Evolutionary conservation across 2,888 invertebrate genomes (phyloP).

Genomic region (Hydrotaea cyrtoneurina): DNA sequence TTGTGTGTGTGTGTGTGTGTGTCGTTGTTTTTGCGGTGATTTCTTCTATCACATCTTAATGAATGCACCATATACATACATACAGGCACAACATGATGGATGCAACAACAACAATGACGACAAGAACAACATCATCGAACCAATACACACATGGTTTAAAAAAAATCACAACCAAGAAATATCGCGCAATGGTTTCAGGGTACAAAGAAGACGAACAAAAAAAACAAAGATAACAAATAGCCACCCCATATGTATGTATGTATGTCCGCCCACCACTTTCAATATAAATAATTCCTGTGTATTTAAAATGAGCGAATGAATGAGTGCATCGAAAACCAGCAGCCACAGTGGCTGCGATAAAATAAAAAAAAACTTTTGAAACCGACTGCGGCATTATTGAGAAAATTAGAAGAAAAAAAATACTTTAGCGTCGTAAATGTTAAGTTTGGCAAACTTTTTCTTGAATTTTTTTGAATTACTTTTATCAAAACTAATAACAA

Average conservation of each 20-base stretch:
- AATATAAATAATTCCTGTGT: background rate
- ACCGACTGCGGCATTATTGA: too few species aligned
- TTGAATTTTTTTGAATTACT: too few species aligned
- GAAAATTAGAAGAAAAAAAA: too few species aligned
- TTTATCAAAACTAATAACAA: too few species aligned
- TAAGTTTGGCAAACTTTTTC: too few species aligned
- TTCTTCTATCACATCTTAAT: background rate
- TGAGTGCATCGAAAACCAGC: background rate
- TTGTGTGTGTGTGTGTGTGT: too few species aligned
- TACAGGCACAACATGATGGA: background rate
- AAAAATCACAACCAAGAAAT: background rate
- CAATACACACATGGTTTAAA: background rate
- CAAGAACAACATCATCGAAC: background rate
- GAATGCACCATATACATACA: too few species aligned
- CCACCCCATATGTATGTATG: background rate
- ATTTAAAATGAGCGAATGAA: background rate
- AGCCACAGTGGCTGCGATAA: background rate
- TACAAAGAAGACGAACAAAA: background rate
- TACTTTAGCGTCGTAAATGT: too few species aligned
- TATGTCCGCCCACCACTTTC: slow-evolving; percentile 3
- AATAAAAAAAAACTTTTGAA: too few species aligned
- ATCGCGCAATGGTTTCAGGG: background rate
- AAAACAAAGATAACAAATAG: slow-evolving; percentile 8
- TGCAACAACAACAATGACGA: background rate
- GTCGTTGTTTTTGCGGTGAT: background rate